phyloP scores from a whole-genome alignment of 2,113 vertebrate genomes.

The Cathartes aura region DNA sequence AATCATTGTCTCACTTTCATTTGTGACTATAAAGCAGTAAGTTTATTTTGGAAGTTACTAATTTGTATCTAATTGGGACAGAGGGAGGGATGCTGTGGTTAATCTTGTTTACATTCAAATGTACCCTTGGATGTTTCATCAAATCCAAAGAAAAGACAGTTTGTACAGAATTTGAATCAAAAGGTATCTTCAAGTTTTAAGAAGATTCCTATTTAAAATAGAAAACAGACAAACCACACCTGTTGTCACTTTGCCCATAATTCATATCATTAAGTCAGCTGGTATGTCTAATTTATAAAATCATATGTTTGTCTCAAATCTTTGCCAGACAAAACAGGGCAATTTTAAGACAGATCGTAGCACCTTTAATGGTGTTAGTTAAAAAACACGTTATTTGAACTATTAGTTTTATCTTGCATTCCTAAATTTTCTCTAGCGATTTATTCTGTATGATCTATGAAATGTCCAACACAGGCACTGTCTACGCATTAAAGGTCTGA shows the following conservation, averaged over 20 bases:
- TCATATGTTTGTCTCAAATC: not conserved
- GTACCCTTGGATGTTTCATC: not conserved
- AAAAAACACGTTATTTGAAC: not conserved
- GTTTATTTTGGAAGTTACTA: not conserved
- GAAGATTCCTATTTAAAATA: not conserved
- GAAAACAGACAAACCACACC: not conserved
- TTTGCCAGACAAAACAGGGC: not conserved
- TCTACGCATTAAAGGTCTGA: not conserved
- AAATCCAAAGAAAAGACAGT: not conserved
- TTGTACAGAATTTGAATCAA: not conserved
- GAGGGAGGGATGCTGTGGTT: not conserved
- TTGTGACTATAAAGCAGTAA: not conserved
- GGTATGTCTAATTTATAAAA: not conserved
- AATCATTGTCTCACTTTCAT: not conserved
- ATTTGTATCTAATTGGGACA: not conserved
- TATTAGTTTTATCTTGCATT: not conserved
- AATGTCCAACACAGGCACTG: not conserved
- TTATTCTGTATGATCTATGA: not conserved
- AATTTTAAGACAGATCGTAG: not conserved
- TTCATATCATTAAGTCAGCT: accelerated
- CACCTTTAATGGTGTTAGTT: not conserved
- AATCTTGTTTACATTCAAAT: not conserved
- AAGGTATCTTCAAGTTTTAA: not conserved
- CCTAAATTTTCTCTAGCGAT: not conserved
- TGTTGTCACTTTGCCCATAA: not conserved